Evolutionary conservation across 2,888 invertebrate genomes (phyloP).

Genomic region (Cacoxenus indagator): DNA sequence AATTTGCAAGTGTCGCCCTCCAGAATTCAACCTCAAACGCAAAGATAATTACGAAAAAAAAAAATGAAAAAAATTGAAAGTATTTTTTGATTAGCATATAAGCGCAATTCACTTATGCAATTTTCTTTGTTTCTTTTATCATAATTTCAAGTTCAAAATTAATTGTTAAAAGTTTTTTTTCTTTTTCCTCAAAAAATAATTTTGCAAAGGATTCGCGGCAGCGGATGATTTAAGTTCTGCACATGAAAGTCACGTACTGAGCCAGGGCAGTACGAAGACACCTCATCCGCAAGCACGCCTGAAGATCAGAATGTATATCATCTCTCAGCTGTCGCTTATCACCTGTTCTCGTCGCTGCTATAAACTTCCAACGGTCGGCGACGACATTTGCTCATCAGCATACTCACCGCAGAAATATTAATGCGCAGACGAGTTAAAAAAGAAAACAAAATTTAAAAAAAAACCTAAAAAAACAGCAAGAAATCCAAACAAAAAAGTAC

Average conservation of each 20-base stretch:
- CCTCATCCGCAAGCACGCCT: background rate
- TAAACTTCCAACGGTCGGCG: slow-evolving; percentile 30
- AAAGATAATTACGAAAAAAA: too few species aligned
- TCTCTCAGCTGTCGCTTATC: slow-evolving; percentile 35
- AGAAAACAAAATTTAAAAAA: slow-evolving; percentile 35
- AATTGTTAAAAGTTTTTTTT: background rate
- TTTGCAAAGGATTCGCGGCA: slow-evolving; percentile 48
- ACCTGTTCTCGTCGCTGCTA: slow-evolving; percentile 54
- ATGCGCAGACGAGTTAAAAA: slow-evolving; percentile 36
- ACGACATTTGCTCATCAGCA: slow-evolving; percentile 53
- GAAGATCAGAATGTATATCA: slow-evolving; percentile 29
- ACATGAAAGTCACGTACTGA: slow-evolving; percentile 51
- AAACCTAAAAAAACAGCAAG: slow-evolving; percentile 7
- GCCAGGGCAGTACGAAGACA: background rate
- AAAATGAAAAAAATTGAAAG: slow-evolving; percentile 30
- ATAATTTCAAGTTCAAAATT: background rate
- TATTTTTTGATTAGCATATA: slow-evolving; percentile 27
- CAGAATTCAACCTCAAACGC: background rate
- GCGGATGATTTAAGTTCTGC: slow-evolving; percentile 43
- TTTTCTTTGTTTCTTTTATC: background rate
- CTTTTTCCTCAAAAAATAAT: slow-evolving; percentile 15
- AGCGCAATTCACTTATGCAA: background rate
- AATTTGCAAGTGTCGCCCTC: slow-evolving; percentile 1
- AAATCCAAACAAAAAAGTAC: slow-evolving; percentile 8
- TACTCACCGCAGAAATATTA: slow-evolving; percentile 16